Conservation (phyloP, 2,113 vertebrate species). For the Corythoichthys intestinalis region DNA sequence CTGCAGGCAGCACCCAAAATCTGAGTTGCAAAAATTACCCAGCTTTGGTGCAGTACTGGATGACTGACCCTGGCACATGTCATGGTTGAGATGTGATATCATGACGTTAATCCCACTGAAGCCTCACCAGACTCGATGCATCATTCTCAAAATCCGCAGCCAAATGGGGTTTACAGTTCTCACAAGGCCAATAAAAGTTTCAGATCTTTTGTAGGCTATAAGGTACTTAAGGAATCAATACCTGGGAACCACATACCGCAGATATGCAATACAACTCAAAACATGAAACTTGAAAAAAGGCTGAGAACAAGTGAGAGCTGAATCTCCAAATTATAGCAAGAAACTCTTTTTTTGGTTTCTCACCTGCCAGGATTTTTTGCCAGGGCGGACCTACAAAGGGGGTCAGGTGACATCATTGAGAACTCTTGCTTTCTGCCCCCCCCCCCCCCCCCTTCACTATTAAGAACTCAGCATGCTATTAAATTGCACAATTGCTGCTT, state of each 20-base stretch:
- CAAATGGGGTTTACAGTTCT: neutral
- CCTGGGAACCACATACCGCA: neutral
- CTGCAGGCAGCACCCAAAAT: constrained; percentile 27
- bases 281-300: neutral
- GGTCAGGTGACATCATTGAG: too few species aligned
- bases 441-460: too few species aligned
- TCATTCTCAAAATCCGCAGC: constrained; percentile 6
- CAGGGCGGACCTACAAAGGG: too few species aligned
- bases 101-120: constrained; percentile 41
- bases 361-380: too few species aligned
- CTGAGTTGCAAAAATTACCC: constrained; percentile 32
- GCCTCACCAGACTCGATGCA: constrained; percentile 16
- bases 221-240: neutral
- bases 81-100: constrained; percentile 47
- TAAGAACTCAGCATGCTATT: too few species aligned
- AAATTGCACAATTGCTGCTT: too few species aligned
- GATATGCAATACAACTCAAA: neutral
- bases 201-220: neutral
- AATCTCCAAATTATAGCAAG: too few species aligned
- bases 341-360: too few species aligned
- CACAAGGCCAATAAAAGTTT: neutral
- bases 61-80: constrained; percentile 44
- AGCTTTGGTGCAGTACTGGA: constrained; percentile 5
- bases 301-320: too few species aligned
- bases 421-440: too few species aligned